A percentile compares a stretch with the other conserved stretches of the same genome.
Evolutionary conservation across 2,797 vertebrate species (phyloP).

Genomic region (Hippoglossus hippoglossus): DNA sequence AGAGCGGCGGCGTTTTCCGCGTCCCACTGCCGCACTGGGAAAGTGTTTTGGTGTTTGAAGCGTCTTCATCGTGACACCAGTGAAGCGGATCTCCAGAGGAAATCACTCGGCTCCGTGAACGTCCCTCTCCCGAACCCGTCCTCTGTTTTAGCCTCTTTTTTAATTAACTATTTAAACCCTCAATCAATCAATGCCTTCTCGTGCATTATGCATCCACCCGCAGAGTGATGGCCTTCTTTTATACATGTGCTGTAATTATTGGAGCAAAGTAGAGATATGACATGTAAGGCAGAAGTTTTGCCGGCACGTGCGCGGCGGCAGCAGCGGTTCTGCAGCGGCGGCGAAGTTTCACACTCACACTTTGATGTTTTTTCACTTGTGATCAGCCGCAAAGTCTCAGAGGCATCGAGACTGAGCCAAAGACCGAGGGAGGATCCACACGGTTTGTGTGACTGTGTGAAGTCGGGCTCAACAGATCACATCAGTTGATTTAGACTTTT

Average conservation of each 20-base stretch:
- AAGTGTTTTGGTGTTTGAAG: conserved; percentile 41
- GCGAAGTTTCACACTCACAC: conserved; percentile 27
- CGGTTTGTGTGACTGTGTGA: conserved; percentile 4
- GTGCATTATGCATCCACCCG: conserved; percentile 10
- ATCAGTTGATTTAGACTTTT: too few relatives aligned
- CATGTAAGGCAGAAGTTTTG: conserved; percentile 45
- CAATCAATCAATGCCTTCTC: conserved; percentile 24
- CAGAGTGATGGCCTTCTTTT: conserved; percentile 14
- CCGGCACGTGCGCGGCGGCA: neutral
- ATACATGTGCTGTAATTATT: conserved; percentile 20
- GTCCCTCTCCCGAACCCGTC: neutral
- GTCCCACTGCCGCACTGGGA: conserved; percentile 29
- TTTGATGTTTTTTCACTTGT: conserved; percentile 57
- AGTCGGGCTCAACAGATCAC: conserved; percentile 20
- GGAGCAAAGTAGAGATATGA: conserved; percentile 26
- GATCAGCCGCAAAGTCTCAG: conserved; percentile 47
- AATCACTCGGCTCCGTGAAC: neutral
- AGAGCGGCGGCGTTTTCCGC: neutral
- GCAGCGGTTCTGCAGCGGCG: neutral
- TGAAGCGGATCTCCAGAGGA: conserved; percentile 40
- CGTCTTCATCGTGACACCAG: conserved; percentile 40
- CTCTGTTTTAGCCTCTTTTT: conserved; percentile 14
- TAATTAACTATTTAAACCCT: conserved; percentile 37
- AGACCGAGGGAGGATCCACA: conserved; percentile 11
- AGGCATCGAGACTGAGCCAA: conserved; percentile 21